Base-by-base conservation (phyloP, 2,888 invertebrate species). In the Lithodes maja region DNA sequence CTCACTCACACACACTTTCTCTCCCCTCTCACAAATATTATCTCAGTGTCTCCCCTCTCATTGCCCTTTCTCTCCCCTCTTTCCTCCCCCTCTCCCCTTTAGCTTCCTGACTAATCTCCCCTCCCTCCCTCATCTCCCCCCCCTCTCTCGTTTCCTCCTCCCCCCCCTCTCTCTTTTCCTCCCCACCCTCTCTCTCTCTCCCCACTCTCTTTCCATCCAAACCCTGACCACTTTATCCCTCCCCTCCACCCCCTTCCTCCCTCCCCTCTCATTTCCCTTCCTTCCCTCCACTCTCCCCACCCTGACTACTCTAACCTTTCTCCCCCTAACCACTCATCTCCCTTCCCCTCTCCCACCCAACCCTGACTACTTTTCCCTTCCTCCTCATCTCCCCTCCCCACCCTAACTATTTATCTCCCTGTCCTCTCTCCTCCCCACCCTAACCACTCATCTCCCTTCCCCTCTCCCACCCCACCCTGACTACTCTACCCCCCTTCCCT, bases 381-480 rank as follows among this genome's bases (percentile, higher is more conserved):
- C 79, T n/a, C 5, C 54, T 9, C n/a, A 54, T 49, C 54, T 54
- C 54, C 79, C 54, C 79, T 79, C 79, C 54, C 33, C 79, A n/a
- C 79, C 3, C 33, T 33, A 12, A 3, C n/a, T n/a, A 2, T n/a
- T n/a, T n/a, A 2, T n/a, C n/a, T 71, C 17, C 12, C 3, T n/a
- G 71, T 3, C 17, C 71, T n/a, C 79, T n/a, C 54, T 15, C 53
- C 49, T 53, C 53, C 53, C 79, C n/a, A 12, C n/a, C n/a, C 12
- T 12, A 49, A 33, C 50, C 49, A 3, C 12, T 49, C 12, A 17
- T 9, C 17, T 53, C 50, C 79, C 17, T 79, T 52, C 9, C 54
- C 52, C 17, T 12, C 12, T 74, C 7, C 74, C 17, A 12, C 17
- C 74, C 17, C 74, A n/a, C 74, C 17, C 53, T 50, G 9, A 1